A percentile compares a stretch with the other conserved stretches of the same genome.
phyloP scores from a whole-genome alignment of 2,888 invertebrate genomes.

The Chironomus riparius region DNA sequence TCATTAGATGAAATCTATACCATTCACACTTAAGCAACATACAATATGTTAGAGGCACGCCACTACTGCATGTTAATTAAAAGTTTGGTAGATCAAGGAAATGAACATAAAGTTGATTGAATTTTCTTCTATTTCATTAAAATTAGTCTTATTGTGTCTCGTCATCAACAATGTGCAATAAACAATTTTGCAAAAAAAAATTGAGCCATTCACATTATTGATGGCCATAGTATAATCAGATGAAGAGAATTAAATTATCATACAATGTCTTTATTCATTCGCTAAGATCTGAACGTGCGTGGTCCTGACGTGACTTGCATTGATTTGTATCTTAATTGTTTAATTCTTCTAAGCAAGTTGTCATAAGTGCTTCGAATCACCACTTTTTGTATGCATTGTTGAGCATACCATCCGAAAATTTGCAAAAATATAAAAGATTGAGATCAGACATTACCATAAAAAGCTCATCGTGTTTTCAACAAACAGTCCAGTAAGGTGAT shows the following conservation, averaged over 20 bases:
- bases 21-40: neutral
- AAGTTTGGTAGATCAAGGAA: neutral
- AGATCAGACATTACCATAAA: neutral
- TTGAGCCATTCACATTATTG: neutral
- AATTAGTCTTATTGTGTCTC: neutral
- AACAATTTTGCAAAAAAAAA: neutral
- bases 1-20: too few relatives aligned
- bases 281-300: neutral
- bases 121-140: neutral
- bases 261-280: conserved; percentile 13
- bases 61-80: neutral
- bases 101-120: neutral
- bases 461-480: neutral
- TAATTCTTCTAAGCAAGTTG: neutral
- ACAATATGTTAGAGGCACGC: neutral
- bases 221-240: neutral
- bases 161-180: neutral
- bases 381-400: neutral
- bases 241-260: neutral
- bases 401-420: neutral
- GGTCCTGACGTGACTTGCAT: neutral
- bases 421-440: too few relatives aligned
- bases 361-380: neutral
- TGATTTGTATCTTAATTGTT: neutral
- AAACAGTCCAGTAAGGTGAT: neutral